Conservation (phyloP, 1,140 invertebrate genomes). For the Periplaneta americana region DNA sequence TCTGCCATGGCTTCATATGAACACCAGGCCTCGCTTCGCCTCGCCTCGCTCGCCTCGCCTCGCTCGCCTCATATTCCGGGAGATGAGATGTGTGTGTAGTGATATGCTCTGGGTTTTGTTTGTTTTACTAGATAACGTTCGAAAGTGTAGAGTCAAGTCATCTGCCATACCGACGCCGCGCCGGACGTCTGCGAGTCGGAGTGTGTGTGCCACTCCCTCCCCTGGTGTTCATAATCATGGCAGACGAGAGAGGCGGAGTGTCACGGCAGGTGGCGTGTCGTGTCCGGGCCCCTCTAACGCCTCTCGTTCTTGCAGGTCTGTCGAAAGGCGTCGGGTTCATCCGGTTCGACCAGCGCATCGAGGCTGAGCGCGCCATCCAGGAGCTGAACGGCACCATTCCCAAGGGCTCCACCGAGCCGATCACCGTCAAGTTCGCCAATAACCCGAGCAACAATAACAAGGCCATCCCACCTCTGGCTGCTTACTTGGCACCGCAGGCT, state of each 20-base stretch:
- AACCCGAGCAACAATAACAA: conserved; percentile 94
- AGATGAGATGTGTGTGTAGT: neutral
- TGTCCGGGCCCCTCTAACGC: neutral
- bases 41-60: neutral
- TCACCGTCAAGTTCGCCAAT: conserved; percentile 99
- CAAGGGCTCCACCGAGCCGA: conserved; percentile 92
- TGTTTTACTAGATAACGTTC: neutral
- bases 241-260: neutral
- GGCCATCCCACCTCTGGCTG: conserved; percentile 83
- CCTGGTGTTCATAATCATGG: conserved; percentile 12
- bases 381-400: conserved; percentile 96
- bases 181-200: neutral
- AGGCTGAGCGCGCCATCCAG: conserved; percentile 96
- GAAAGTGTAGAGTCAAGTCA: neutral
- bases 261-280: neutral
- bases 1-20: conserved; percentile 2
- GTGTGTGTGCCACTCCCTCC: neutral
- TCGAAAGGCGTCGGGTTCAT: conserved; percentile 99
- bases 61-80: neutral
- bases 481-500: conserved; percentile 81
- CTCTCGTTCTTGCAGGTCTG: conserved; percentile 57
- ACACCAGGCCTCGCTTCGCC: conserved; percentile 18
- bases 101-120: neutral
- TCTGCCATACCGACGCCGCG: neutral
- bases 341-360: conserved; percentile 94